Evolutionary conservation across 2,888 invertebrate genomes (phyloP), one percentile per base, ranked within the genome.

Genomic region (Amiota communis): DNA sequence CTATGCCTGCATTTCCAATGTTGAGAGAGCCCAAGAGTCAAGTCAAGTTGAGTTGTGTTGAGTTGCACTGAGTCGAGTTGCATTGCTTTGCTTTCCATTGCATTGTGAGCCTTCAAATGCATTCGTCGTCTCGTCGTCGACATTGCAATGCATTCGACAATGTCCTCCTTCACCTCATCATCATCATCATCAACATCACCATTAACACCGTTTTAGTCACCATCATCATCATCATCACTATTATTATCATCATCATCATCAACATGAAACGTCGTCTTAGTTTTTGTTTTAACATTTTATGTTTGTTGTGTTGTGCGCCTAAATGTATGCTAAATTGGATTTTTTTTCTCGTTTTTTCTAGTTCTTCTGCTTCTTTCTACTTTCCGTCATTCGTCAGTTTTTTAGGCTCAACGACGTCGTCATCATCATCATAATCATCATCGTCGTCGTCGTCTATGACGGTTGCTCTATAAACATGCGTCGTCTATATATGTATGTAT

Each of bases 271-370:
- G 59, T 2, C 20, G 17, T 63, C 23, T 63, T 63, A 12, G 36
- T 63, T 36, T 63, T 63, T 59, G 13, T 63, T 63, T 67, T 51
- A 10, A 23, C 64, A 71, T 51, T 53, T 83, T 81, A 79, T 82
- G 80, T 79, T 82, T 80, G 74, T 75, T 78, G 36, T 36, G 36
- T 36, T 36, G 36, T 6, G 76, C 84, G 85, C 86, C 81, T 76
- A 80, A 84, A 86, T 80, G 81, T 86, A 86, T 84, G 83, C 83
- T 84, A 86, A 84, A 84, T 84, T 86, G 75, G 81, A 75, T 77
- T 74, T 76, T 75, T 75, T 72, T 72, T 70, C 53, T 77, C 74
- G 75, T 75, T 75, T 72, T 20, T 11, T 6, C 36, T 77, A 72
- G 74, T 75, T 75, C 70, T 72, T 71, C 53, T 65, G 23, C 20